Percentiles rank a stretch among this genome's conserved stretches.
phyloP scores from a whole-genome alignment of 2,888 invertebrate species.

The Drosophila basisetae region DNA sequence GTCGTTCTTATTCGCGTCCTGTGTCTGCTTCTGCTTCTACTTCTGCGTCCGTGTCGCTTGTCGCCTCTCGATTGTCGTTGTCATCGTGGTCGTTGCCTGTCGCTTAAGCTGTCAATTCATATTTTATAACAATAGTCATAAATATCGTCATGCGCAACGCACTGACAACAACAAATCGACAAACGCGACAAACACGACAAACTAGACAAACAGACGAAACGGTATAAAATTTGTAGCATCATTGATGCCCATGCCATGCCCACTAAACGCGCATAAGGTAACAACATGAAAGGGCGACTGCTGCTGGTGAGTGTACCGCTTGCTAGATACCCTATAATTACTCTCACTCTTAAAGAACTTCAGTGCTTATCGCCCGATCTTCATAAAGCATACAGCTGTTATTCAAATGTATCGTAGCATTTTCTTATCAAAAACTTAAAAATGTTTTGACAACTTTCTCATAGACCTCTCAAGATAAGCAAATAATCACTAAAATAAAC shows the following conservation, averaged over 20 bases:
- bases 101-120: conserved; percentile 84
- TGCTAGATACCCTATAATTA: neutral
- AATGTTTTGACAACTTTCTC: neutral
- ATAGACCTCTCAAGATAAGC: neutral
- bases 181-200: conserved; percentile 21
- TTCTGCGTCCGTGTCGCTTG: conserved; percentile 6
- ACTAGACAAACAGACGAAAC: conserved; percentile 27
- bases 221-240: conserved; percentile 10
- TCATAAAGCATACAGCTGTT: neutral
- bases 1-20: conserved; percentile 26
- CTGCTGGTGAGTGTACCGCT: neutral
- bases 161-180: conserved; percentile 72
- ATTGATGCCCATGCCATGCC: neutral
- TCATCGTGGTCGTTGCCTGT: conserved; percentile 43
- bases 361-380: neutral
- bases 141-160: conserved; percentile 79
- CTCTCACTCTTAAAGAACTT: neutral
- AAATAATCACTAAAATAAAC: neutral
- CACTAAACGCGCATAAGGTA: neutral
- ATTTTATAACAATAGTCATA: conserved; percentile 84
- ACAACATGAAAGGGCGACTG: neutral
- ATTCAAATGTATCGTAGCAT: neutral
- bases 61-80: conserved; percentile 28
- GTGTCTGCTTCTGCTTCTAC: conserved; percentile 2
- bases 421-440: neutral